Percentiles rank a stretch among this genome's conserved stretches.
phyloP scores from a whole-genome alignment of 2,113 vertebrate genomes.

The Australoheros scitulus region DNA sequence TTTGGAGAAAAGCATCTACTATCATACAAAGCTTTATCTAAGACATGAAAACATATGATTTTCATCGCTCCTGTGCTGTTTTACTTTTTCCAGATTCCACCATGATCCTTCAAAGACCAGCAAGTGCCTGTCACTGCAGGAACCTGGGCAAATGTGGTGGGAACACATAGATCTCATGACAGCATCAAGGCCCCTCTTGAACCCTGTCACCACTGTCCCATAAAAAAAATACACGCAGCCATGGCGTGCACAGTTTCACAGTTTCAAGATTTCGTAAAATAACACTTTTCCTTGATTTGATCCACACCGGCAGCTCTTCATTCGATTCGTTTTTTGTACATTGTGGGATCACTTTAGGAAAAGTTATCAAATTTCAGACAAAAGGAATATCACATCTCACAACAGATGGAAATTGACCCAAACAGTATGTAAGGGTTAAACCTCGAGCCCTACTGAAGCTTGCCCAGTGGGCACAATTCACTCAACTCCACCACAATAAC shows the following conservation, averaged over 20 bases:
- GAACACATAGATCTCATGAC: not conserved
- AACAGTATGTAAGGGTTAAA: not conserved
- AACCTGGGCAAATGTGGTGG: not conserved
- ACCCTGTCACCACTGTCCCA: not conserved
- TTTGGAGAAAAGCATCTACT: too few relatives aligned
- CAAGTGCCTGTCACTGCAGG: not conserved
- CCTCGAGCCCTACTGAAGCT: not conserved
- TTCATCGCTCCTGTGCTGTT: not conserved
- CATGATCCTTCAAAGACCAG: not conserved
- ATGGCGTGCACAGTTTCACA: not conserved
- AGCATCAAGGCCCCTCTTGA: not conserved
- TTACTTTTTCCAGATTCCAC: not conserved
- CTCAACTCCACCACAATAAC: not conserved
- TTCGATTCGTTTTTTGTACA: not conserved
- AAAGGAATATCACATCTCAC: not conserved
- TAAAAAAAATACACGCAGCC: not conserved
- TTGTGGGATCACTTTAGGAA: not conserved
- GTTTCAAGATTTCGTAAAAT: not conserved
- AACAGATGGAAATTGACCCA: not conserved
- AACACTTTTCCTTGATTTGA: not conserved
- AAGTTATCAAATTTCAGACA: not conserved
- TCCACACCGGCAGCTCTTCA: not conserved
- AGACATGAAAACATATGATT: too few relatives aligned
- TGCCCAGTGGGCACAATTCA: not conserved
- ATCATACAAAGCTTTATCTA: too few relatives aligned